Evolutionary conservation across 2,113 vertebrate genomes (phyloP), one percentile per base, ranked within the genome.

Genomic region (Ailuropoda melanoleuca): DNA sequence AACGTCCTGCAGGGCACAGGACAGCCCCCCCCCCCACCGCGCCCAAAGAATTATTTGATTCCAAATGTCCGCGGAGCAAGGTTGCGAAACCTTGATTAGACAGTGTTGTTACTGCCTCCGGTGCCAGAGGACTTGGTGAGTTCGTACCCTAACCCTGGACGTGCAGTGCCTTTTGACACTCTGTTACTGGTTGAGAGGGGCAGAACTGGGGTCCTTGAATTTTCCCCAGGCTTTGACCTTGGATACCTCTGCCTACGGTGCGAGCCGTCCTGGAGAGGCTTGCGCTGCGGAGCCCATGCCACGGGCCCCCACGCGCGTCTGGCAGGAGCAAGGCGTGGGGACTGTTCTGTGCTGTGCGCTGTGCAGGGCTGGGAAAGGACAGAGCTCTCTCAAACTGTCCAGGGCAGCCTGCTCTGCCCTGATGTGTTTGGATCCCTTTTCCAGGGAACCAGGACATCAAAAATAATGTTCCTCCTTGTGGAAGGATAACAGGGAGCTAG

Each of bases 401-500:
- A 29, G 68, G 37, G 74, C 4, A 3, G 19, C 77, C 66, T 78
- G 50, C 23, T 21, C 70, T 58, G 75, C 46, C 68, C 77, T 39
- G 53, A 19, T 50, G 18, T 83, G 70, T 88, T 46, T 88, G 88
- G 88, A 64, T 29, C 39, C 58, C 93, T 93, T 96, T 64, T 64
- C 68, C 37, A 66, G 62, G 66, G 91, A 93, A 55, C 14, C 58
- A 81, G 50, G 56, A 64, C 34, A 62, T 72, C 83, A 70, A 70
- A 72, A 87, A 80, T 92, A 14, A 37, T 53, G 77, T 90, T 93
- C 81, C 95, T 85, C 96, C 83, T 95, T 92, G 62, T 91, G 56
- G 95, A 97, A 92, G 95, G 93, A 85, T 81, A 78, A 31, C n/a
- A 74, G 93, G 64, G 64, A 93, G 58, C 39, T 78, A 68, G 70